These are phyloP conservation scores for Camarhynchus parvulus DNA, from an alignment of 2,113 vertebrate species.

Conservation along the genomic window DNA sequence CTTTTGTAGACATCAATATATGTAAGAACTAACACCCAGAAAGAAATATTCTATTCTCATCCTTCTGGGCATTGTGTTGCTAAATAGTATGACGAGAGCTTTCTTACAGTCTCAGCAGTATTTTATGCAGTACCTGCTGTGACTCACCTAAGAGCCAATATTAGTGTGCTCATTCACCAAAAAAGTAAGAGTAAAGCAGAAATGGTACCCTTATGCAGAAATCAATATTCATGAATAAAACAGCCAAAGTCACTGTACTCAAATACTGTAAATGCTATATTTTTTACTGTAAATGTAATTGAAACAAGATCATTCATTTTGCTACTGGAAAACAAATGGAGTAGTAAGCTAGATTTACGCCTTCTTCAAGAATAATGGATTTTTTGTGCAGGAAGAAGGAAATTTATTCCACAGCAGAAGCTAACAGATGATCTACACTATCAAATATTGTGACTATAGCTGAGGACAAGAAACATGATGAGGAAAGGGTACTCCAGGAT, in stretches of 20 bases:
- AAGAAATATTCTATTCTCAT: neutral
- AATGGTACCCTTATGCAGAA: slow-evolving; percentile 41
- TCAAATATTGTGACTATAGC: neutral
- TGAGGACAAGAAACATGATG: neutral
- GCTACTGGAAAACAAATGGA: slow-evolving; percentile 32
- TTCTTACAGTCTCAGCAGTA: slow-evolving; percentile 12
- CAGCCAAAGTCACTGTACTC: slow-evolving; percentile 21
- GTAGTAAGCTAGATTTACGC: slow-evolving; percentile 6
- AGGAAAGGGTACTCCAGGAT: neutral
- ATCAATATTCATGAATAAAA: slow-evolving; percentile 58
- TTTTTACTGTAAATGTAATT: slow-evolving; percentile 60
- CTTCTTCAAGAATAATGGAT: neutral
- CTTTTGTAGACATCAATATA: neutral
- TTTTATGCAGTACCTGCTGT: slow-evolving; percentile 14
- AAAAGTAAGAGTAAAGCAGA: slow-evolving; percentile 17
- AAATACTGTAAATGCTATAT: slow-evolving; percentile 49
- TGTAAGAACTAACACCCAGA: neutral
- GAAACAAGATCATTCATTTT: slow-evolving; percentile 52
- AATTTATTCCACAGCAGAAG: neutral
- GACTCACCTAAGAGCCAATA: neutral
- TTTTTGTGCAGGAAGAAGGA: neutral
- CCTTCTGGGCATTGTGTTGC: neutral
- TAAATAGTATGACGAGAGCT: neutral
- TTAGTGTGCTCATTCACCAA: slow-evolving; percentile 7
- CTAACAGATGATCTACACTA: neutral